Conservation (phyloP, 1,140 invertebrate species). For the Drosophila erecta region DNA sequence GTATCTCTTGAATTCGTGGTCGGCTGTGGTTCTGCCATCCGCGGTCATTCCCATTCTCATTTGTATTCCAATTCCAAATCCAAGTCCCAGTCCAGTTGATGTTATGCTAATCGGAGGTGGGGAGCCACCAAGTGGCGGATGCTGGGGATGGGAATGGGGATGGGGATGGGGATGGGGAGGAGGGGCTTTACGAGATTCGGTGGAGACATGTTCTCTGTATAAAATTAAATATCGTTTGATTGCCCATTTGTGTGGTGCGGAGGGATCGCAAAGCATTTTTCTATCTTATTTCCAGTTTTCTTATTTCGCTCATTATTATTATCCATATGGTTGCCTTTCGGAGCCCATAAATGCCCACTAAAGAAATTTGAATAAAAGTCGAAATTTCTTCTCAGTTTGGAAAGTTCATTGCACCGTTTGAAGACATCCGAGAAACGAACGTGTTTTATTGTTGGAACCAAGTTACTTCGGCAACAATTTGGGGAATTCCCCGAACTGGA, state of each 20-base stretch:
- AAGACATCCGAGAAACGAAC: not conserved
- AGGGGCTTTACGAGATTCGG: slow-evolving; percentile 33
- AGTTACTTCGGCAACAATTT: not conserved
- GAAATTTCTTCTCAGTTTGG: slow-evolving; percentile 51
- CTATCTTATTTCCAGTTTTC: slow-evolving; percentile 62
- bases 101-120: slow-evolving; percentile 69
- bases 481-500: slow-evolving; percentile 45
- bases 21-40: slow-evolving; percentile 8
- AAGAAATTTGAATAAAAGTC: slow-evolving; percentile 64
- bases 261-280: slow-evolving; percentile 57
- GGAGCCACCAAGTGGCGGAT: slow-evolving; percentile 34
- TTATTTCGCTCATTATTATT: slow-evolving; percentile 65
- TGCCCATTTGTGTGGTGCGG: slow-evolving; percentile 55
- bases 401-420: slow-evolving; percentile 66
- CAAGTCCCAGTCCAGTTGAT: slow-evolving; percentile 65
- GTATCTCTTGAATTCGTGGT: slow-evolving; percentile 24
- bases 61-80: slow-evolving; percentile 33
- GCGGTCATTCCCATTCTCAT: slow-evolving; percentile 72
- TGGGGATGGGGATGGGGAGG: not conserved
- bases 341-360: slow-evolving; percentile 52
- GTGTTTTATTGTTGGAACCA: not conserved
- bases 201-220: slow-evolving; percentile 72
- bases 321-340: slow-evolving; percentile 42
- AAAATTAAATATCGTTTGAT: slow-evolving; percentile 77
- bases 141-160: slow-evolving; percentile 1